These are phyloP conservation scores for Drosophila carrolli DNA, from an alignment of 1,140 invertebrate genomes.

Conservation along the genomic window DNA sequence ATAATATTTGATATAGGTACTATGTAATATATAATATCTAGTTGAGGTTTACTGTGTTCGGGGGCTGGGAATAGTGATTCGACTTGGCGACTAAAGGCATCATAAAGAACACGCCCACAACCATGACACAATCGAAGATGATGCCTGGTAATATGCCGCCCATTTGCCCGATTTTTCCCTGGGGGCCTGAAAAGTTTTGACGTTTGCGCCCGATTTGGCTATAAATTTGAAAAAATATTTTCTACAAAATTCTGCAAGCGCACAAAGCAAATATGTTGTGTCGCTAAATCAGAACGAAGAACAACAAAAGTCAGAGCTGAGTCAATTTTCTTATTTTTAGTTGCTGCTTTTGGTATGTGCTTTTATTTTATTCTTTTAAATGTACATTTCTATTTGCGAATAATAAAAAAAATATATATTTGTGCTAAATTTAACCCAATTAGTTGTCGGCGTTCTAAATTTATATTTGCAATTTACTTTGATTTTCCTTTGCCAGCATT, in stretches of 20 bases:
- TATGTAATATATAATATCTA: no score
- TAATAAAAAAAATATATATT: slow-evolving; percentile 39
- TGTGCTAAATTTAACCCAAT: slow-evolving; percentile 67
- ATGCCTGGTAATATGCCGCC: slow-evolving; percentile 30
- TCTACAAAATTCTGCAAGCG: slow-evolving; percentile 37
- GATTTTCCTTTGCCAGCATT: slow-evolving; percentile 23
- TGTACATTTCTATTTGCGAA: slow-evolving; percentile 43
- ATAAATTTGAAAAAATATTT: slow-evolving; percentile 77
- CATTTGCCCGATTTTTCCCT: slow-evolving; percentile 19
- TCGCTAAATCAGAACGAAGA: slow-evolving; percentile 59
- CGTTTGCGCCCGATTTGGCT: slow-evolving; percentile 77
- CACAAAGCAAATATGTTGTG: slow-evolving; percentile 40
- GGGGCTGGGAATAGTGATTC: slow-evolving; percentile 27
- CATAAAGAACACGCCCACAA: slow-evolving; percentile 44
- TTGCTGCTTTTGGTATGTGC: slow-evolving; percentile 30
- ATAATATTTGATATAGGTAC: no score
- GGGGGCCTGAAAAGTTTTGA: slow-evolving; percentile 37
- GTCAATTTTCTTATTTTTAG: slow-evolving; percentile 80
- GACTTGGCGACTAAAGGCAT: slow-evolving; percentile 28
- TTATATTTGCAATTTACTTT: slow-evolving; percentile 65
- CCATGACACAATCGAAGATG: slow-evolving; percentile 40
- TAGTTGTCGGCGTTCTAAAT: slow-evolving; percentile 55
- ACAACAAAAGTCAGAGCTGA: slow-evolving; percentile 60
- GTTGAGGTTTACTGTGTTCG: slow-evolving; percentile 8
- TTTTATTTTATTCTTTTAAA: slow-evolving; percentile 46